Evolutionary conservation across 2,797 vertebrate genomes (phyloP), one percentile per base, ranked within the genome.

Genomic region (Salmo trutta): DNA sequence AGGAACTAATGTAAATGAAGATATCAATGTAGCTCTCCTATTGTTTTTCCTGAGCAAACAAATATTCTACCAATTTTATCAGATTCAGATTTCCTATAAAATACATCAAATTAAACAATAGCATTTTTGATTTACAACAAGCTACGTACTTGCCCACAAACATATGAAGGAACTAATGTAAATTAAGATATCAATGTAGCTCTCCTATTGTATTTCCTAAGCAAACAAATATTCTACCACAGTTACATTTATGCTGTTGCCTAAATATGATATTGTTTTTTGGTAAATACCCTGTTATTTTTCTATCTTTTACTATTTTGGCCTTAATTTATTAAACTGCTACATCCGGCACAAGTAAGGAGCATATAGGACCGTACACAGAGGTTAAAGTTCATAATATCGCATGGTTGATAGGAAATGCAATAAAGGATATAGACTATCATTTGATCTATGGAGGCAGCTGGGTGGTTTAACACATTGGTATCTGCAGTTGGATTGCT

Each of bases 251-350:
- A 87, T 79, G 68, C 75, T 33, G 64, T 82, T 76, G 83, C 87
- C 83, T 84, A 70, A 83, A 84, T 78, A 69, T 75, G 78, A 21
- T 80, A 51, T 86, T 77, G 77, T 86, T 86, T 86, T 88, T 89
- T 76, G 29, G 81, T 79, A 47, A 47, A 85, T 84, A 84, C 75
- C 33, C 80, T 84, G 83, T 90, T 94, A 91, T 94, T 94, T 94
- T 94, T 94, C 81, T 94, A 93, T 86, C 76, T 92, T 93, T 90
- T 87, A 82, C 74, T 47, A 77, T 85, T 80, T 68, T 73, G 81
- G 79, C 78, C 74, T 83, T 82, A 33, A 84, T 85, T 85, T 12
- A 64, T 24, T 24, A 21, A 75, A 56, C 36, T 69, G 71, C 29
- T 51, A 56, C 73, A 53, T 79, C 53, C 74, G 54, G 8, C 64